Evolutionary conservation across 2,113 vertebrate species (phyloP).

Genomic region (Hassar affinis): DNA sequence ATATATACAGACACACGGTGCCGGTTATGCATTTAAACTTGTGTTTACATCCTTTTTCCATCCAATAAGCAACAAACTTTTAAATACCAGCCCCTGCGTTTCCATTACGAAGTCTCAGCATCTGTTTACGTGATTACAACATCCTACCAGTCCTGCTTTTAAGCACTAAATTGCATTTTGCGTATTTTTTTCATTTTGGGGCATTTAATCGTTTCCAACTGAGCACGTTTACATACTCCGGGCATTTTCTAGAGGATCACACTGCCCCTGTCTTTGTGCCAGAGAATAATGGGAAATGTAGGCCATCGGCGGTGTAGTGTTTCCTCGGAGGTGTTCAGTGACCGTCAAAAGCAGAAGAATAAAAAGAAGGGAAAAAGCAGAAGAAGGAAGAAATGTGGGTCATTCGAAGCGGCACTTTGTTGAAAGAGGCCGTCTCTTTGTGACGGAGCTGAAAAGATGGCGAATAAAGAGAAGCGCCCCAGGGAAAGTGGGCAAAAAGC

Average conservation of each 20-base stretch:
- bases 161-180: neutral
- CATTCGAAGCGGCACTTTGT: conserved; percentile 56
- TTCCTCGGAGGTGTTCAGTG: conserved; percentile 45
- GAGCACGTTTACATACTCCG: neutral
- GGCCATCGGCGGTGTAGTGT: conserved; percentile 49
- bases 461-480: conserved; percentile 50
- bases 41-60: neutral
- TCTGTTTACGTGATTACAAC: neutral
- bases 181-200: conserved; percentile 12
- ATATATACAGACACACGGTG: too few species aligned
- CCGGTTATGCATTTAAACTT: too few species aligned
- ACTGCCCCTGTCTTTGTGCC: conserved; percentile 27
- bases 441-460: conserved; percentile 46
- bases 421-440: conserved; percentile 52
- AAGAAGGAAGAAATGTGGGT: conserved; percentile 42
- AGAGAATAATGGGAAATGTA: conserved; percentile 53
- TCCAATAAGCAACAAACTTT: too few species aligned
- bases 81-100: neutral
- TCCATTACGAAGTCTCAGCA: neutral
- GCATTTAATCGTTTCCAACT: conserved; percentile 16
- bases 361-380: neutral
- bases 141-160: neutral
- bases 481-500: conserved; percentile 31
- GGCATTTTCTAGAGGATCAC: neutral
- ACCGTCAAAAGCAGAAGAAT: conserved; percentile 30